A percentile compares a stretch with the other conserved stretches of the same genome.
phyloP scores from a whole-genome alignment of 2,113 vertebrate species.

The Perca flavescens region DNA sequence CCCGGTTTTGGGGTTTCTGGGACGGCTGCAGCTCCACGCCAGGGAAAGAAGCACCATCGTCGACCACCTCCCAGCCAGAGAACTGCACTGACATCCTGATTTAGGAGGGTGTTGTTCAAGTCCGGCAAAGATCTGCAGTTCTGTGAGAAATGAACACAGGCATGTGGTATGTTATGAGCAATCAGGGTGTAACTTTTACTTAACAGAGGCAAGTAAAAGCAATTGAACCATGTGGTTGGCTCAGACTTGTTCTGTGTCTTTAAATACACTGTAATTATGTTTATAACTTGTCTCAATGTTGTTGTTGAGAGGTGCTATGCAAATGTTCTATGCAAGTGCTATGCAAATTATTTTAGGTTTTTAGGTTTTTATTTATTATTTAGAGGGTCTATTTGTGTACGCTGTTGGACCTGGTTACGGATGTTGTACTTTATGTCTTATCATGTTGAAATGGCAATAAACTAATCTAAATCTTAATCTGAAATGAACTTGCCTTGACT shows the following conservation, averaged over 20 bases:
- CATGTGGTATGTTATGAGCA: background rate
- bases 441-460: no score
- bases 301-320: background rate
- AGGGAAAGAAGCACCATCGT: constrained; percentile 50
- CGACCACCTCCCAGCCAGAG: constrained; percentile 62
- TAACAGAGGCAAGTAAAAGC: background rate
- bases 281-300: background rate
- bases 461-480: no score
- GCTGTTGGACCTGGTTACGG: no score
- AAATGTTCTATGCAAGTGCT: background rate
- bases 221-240: background rate
- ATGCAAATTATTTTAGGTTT: no score
- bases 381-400: no score
- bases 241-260: background rate
- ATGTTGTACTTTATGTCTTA: no score
- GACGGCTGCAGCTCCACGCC: constrained; percentile 13
- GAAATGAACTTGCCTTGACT: background rate
- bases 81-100: constrained; percentile 57
- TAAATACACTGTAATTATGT: no score
- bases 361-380: no score
- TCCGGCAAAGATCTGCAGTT: background rate
- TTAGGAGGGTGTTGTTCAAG: background rate
- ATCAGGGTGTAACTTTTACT: background rate
- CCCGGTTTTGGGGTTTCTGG: constrained; percentile 49
- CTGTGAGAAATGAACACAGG: background rate